phyloP scores from a whole-genome alignment of 2,113 vertebrate genomes.

The Microtus pennsylvanicus region DNA sequence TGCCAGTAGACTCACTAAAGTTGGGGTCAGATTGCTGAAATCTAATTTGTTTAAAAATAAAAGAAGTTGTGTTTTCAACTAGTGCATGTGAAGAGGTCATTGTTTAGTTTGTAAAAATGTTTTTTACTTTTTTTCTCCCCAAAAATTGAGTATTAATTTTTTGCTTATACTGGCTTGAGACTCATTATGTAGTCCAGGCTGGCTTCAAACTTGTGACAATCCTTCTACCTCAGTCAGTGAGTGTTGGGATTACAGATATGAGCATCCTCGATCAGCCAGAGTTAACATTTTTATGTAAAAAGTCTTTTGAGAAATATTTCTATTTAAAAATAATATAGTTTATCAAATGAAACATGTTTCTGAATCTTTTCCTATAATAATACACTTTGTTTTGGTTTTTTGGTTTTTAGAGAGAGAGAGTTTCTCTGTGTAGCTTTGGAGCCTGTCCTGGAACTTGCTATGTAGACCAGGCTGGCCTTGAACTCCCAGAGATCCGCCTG shows the following conservation, averaged over 20 bases:
- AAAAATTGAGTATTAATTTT: background rate
- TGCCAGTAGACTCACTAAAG: conserved; percentile 62
- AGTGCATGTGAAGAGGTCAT: conserved; percentile 25
- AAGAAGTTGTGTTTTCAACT: conserved; percentile 60
- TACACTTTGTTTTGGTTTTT: background rate
- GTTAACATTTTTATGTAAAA: conserved; percentile 7
- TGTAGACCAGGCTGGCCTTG: too few relatives aligned
- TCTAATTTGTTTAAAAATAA: conserved; percentile 51
- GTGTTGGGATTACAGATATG: background rate
- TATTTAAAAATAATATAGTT: conserved; percentile 35
- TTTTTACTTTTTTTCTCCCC: background rate
- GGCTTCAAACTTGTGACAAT: background rate
- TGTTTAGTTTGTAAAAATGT: conserved; percentile 55
- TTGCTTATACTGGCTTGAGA: background rate
- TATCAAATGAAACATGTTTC: conserved; percentile 20
- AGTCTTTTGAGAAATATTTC: conserved; percentile 14
- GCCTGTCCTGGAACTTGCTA: too few relatives aligned
- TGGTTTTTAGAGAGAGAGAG: background rate
- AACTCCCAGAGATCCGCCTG: too few relatives aligned
- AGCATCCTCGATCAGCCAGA: background rate
- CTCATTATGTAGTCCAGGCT: background rate
- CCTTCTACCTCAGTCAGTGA: background rate
- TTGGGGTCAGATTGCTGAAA: conserved; percentile 72
- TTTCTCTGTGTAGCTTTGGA: too few relatives aligned
- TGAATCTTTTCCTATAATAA: background rate